Percentiles rank a stretch among this genome's conserved stretches.
phyloP scores from a whole-genome alignment of 2,113 vertebrate species.

The Bubo bubo region DNA sequence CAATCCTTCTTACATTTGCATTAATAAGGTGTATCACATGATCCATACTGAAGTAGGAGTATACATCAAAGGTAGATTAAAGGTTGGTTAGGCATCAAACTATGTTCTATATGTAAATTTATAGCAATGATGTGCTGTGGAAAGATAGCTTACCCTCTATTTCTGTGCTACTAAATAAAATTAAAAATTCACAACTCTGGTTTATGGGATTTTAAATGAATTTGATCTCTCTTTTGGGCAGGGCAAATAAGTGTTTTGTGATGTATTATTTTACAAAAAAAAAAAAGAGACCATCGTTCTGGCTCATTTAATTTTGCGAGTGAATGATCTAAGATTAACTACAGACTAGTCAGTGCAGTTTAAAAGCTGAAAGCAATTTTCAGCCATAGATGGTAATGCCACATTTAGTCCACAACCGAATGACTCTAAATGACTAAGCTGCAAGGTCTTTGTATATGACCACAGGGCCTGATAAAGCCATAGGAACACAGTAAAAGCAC shows the following conservation, averaged over 20 bases:
- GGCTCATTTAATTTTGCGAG: conserved; percentile 89
- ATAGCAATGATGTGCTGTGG: conserved; percentile 84
- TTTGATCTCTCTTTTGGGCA: conserved; percentile 89
- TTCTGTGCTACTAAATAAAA: conserved; percentile 93
- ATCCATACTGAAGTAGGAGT: conserved; percentile 74
- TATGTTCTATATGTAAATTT: conserved; percentile 92
- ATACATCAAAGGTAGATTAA: conserved; percentile 90
- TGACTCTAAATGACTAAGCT: conserved; percentile 88
- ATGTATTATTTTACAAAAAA: conserved; percentile 80
- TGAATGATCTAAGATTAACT: conserved; percentile 91
- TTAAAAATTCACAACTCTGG: conserved; percentile 92
- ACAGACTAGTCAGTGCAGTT: conserved; percentile 88
- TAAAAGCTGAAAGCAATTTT: conserved; percentile 91
- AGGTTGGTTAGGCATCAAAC: conserved; percentile 90
- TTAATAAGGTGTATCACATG: conserved; percentile 79
- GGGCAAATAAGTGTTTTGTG: conserved; percentile 92
- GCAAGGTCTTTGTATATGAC: conserved; percentile 85
- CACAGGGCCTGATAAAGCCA: conserved; percentile 86
- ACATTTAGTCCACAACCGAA: conserved; percentile 87
- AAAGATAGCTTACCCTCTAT: conserved; percentile 87
- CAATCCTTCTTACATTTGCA: conserved; percentile 82
- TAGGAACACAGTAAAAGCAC: conserved; percentile 86
- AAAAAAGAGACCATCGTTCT: conserved; percentile 73
- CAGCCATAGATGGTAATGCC: conserved; percentile 87
- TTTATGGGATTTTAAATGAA: conserved; percentile 92